Evolutionary conservation across 1,140 invertebrate species (phyloP), one percentile per base, ranked within the genome.

Genomic region (Protaetia brevitarsis): DNA sequence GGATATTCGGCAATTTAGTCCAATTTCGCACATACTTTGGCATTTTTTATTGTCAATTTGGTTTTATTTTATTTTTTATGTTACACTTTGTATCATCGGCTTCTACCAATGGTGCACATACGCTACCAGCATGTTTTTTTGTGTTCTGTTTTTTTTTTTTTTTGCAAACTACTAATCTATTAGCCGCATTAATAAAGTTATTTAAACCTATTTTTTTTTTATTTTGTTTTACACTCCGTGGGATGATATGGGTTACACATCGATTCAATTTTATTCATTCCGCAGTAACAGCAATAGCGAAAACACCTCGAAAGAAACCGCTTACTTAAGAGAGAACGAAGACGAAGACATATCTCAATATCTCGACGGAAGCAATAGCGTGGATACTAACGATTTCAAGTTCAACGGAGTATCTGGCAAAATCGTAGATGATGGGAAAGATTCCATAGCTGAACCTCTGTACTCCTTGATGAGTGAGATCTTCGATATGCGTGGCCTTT

Each of bases 401-500:
- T 72, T 79, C 37, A 80, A 77, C 31, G 73, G 76, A 7, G 66
- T 73, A 57, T 19, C 66, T 31, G 56, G 67, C 21, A 72, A 77
- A 75, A 75, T 80, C 2, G 79, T 83, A 59, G 82, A 88, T 65
- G 85, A 89, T 68, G 82, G 81, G 36, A 87, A 89, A 73, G 93
- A 95, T 75, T 89, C 89, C 0, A 93, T 95, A 71, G 93, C 93
- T 6, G 93, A 96, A 78, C 93, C 93, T 1, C 79, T 96, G 7
- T 96, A 96, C 78, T 83, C 86, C 3, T 79, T 96, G 31, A 84
- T 96, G 66, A 91, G 89, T 56, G 94, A 96, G 83, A 85, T 95
- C 65, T 96, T 95, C 77, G 93, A 96, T 78, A 86, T 95, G 79
- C 83, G 89, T 68, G 93, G 93, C 0, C 88, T 94, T 26, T 94